Evolutionary conservation across 2,797 vertebrate species (phyloP), one percentile per base, ranked within the genome.

Genomic region (Sebastiscus tertius): DNA sequence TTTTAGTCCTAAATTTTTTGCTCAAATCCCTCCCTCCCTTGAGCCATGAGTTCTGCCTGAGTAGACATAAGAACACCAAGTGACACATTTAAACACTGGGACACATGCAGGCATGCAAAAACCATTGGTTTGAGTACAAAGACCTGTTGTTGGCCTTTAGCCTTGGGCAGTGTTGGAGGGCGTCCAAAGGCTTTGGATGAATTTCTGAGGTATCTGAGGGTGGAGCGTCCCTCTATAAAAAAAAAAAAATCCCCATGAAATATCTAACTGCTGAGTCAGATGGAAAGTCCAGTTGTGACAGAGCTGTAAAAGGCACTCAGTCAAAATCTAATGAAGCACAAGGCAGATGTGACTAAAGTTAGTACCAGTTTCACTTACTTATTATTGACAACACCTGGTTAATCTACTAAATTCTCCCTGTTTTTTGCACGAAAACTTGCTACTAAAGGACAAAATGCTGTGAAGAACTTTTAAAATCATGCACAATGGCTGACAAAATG

Each of bases 381-480:
- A 8, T 39, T 39, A 24, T 1, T 39, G n/a, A 36, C 33, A 13
- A 3, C 34, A 24, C 16, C 10, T 66, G 18, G 10, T 66, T 49
- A 46, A 66, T 29, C 63, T 10, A 24, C 22, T 39, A 24, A 16
- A 10, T 8, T 20, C 64, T 33, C 61, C 33, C 49, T 12, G 31
- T 3, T 58, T 27, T 58, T 61, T 61, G 84, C 89, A 92, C 36
- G 88, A 91, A 89, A 92, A 88, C 92, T 90, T 91, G 18, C 77
- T 80, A 85, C 72, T 90, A 75, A 90, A 91, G 88, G 91, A 92
- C 89, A 86, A 92, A 92, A 87, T 82, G 83, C 88, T 66, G 83
- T 10, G 69, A 87, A 77, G 85, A 91, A 92, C 93, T 92, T 92
- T 81, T 79, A 72, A 87, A 89, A 87, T 84, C 75, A 49, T 54